Base-by-base conservation (phyloP, 2,888 invertebrate genomes). In the Catocala fraxini region DNA sequence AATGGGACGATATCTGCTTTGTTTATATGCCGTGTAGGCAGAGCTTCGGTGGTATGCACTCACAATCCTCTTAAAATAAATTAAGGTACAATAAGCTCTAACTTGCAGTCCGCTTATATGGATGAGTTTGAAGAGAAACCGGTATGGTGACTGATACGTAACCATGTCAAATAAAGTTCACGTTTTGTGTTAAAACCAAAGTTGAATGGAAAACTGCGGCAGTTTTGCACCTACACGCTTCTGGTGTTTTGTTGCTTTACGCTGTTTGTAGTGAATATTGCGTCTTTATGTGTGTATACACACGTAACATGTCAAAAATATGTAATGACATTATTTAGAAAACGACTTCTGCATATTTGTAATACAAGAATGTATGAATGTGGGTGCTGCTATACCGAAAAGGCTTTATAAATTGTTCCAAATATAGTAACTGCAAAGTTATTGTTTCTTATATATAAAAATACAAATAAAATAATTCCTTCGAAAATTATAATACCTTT, bases 1-100 rank as follows among this genome's bases (percentile, higher is more conserved):
- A 87, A 89, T 87, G 80, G 83, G 82, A 77, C 76, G 79, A 83
- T 86, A 85, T 83, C 81, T 74, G 76, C 77, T 79, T 78, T 76
- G 80, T 82, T 82, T 80, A 78, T 79, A 77, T 59, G 68, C 69
- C 70, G 75, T 73, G 79, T 80, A 78, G 77, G 80, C 68, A 63
- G 63, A 7, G 12, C n/a, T 53, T 42, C 42, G 41, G 10, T 64
- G 65, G 70, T 55, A 67, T 73, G 65, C 75, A 70, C 77, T 82
- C 81, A 81, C 81, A 80, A 82, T 51, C 39, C 43, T 58, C 43
- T 61, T 42, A 55, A 46, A 59, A 68, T 71, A 77, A 71, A 70
- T 68, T 59, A 51, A 63, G 47, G 34, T 25, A 68, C 59, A 71
- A 60, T 62, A 65, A 60, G 52, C 65, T 57, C 47, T 74, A 63